Evolutionary conservation across 2,888 invertebrate species (phyloP), one percentile per base, ranked within the genome.

Genomic region (Sinopyrophorus schimmeli): DNA sequence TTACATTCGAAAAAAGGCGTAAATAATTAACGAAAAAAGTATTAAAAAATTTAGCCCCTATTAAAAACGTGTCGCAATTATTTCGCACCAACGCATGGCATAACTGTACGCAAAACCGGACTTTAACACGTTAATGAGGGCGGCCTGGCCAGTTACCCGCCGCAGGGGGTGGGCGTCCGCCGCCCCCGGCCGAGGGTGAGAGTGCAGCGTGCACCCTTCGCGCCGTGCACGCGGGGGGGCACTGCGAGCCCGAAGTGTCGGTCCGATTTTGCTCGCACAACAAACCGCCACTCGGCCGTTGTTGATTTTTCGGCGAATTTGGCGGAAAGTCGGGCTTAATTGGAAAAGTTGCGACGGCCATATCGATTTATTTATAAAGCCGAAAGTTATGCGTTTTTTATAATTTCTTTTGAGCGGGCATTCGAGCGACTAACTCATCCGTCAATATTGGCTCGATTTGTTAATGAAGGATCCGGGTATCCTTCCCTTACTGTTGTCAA

Each of bases 81-180:
- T 47, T 47, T 47, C 32, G 35, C 42, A 42, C 47, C 39, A 68
- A 68, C 70, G 66, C 67, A 70, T 72, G 71, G 69, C 70, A 69
- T 68, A 70, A 71, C 72, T 73, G 72, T 72, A 71, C 72, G 65
- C 63, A 54, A 61, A 68, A 69, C 68, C 70, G 70, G 70, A 71
- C 70, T 72, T 72, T 72, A 72, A 71, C 72, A 71, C 74, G 71
- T 72, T 73, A 74, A 74, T 73, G 74, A 73, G 72, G 70, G 70
- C 71, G 64, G 69, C 64, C 72, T 72, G 73, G 74, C 71, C 72
- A 74, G 72, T 74, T 73, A 73, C 70, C 71, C 71, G 72, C 74
- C 74, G 61, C 74, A 74, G 69, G 68, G 68, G 66, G 56, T 54
- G 47, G 58, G 47, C 54, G 49, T 51, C 43, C 41, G 44, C 57